Conservation (phyloP, 2,888 invertebrate species). For the Sminthurides aquaticus region DNA sequence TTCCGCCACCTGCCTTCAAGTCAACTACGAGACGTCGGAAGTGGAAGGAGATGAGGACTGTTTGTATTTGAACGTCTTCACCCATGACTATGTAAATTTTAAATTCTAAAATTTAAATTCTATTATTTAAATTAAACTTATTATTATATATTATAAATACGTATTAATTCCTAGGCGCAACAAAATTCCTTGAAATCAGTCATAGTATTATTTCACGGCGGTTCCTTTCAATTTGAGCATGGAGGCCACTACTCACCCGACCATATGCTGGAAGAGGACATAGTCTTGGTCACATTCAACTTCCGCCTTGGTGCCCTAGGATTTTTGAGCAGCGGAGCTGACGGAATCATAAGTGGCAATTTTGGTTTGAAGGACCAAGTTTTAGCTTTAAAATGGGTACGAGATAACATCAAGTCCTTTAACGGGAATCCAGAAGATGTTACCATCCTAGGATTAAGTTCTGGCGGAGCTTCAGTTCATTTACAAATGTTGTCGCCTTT, state of each 20-base stretch:
- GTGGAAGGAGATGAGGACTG: conserved; percentile 31
- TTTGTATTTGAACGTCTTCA: conserved; percentile 30
- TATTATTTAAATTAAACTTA: conserved; percentile 2
- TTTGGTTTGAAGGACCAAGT: conserved; percentile 35
- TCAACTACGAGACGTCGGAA: conserved; percentile 11
- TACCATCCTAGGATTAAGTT: conserved; percentile 25
- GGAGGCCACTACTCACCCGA: conserved; percentile 29
- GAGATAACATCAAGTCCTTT: conserved; percentile 26
- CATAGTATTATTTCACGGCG: conserved; percentile 34
- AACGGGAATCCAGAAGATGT: conserved; percentile 22
- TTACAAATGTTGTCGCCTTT: conserved; percentile 34
- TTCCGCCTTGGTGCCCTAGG: conserved; percentile 30
- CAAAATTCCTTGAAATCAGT: conserved; percentile 22
- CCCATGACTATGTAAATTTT: no score
- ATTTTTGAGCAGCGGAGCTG: conserved; percentile 22
- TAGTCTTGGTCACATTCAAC: conserved; percentile 35
- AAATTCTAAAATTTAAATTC: no score
- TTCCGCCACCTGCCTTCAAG: conserved; percentile 6
- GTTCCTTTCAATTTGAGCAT: conserved; percentile 33
- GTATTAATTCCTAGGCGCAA: no score
- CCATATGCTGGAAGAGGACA: conserved; percentile 33
- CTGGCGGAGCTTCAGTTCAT: conserved; percentile 35
- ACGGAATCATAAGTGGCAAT: conserved; percentile 28
- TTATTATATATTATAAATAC: no score
- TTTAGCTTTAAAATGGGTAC: conserved; percentile 27